Evolutionary conservation across 2,797 vertebrate species (phyloP).

Genomic region (Eulemur coronatus): DNA sequence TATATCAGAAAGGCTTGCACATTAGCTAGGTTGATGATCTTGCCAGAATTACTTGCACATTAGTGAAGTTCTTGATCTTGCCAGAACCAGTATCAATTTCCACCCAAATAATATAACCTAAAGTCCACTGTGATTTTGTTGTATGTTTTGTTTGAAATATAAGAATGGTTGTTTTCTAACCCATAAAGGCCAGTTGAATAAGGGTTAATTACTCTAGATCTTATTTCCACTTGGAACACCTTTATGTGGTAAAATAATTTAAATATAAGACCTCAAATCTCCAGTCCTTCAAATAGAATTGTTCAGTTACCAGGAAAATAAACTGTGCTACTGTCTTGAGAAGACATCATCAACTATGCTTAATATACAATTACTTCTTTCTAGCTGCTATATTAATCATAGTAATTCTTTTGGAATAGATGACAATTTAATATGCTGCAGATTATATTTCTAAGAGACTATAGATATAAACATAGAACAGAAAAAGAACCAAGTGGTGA

Average conservation of each 20-base stretch:
- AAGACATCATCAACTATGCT: constrained; percentile 26
- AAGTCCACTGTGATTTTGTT: not conserved
- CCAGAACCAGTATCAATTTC: not conserved
- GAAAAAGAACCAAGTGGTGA: not conserved
- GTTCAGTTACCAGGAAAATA: constrained; percentile 38
- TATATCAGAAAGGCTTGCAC: not conserved
- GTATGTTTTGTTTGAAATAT: constrained; percentile 8
- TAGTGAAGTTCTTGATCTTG: not conserved
- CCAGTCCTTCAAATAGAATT: constrained; percentile 20
- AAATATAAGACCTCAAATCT: constrained; percentile 6
- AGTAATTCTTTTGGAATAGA: not conserved
- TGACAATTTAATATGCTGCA: constrained; percentile 11
- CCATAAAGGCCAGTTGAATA: not conserved
- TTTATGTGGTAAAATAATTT: constrained; percentile 22
- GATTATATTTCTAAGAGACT: constrained; percentile 4
- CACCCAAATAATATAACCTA: constrained; percentile 11
- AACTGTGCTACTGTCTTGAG: constrained; percentile 13
- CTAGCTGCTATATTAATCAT: not conserved
- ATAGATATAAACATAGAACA: not conserved
- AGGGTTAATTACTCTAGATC: constrained; percentile 24
- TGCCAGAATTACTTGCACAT: not conserved
- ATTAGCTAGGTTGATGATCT: not conserved
- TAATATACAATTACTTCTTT: constrained; percentile 44
- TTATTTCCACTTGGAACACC: not conserved
- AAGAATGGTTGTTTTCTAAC: not conserved